Evolutionary conservation across 2,113 vertebrate species (phyloP).

Genomic region (Antechinus stuartii): DNA sequence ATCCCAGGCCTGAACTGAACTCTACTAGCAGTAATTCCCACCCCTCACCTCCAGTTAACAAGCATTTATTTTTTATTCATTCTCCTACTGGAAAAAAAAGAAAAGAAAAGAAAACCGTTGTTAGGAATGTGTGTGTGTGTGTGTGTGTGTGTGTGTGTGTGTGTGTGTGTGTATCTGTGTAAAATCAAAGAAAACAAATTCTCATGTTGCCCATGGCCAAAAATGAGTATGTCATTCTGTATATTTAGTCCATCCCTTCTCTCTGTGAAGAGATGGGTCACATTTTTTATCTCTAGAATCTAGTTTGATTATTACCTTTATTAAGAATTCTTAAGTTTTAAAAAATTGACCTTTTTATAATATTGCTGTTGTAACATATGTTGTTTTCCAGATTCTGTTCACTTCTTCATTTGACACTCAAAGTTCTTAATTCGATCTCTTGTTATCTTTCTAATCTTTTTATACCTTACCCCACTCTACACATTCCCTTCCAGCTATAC

Average conservation of each 20-base stretch:
- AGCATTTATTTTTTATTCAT: neutral
- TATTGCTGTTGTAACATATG: neutral
- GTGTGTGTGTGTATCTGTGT: too few species aligned
- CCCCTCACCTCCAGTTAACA: neutral
- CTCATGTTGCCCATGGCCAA: neutral
- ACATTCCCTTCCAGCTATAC: neutral
- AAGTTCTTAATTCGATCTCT: neutral
- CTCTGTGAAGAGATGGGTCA: neutral
- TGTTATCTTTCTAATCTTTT: neutral
- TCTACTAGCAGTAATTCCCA: neutral
- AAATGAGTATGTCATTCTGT: neutral
- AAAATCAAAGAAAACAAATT: neutral
- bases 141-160: too few species aligned
- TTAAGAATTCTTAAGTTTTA: neutral
- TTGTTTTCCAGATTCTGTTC: neutral
- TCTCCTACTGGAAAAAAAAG: neutral
- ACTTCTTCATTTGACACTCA: neutral
- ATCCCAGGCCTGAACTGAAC: neutral
- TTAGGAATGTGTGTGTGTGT: neutral
- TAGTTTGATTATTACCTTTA: neutral
- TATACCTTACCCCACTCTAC: neutral
- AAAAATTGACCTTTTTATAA: neutral
- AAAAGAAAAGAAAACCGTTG: neutral
- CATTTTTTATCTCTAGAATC: neutral
- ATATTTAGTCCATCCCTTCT: neutral